Evolutionary conservation across 37 sponge, comb jelly and placozoan species (phyloP), one percentile per base, ranked within the genome.

Genomic region (Cladorhizidae sp.): DNA sequence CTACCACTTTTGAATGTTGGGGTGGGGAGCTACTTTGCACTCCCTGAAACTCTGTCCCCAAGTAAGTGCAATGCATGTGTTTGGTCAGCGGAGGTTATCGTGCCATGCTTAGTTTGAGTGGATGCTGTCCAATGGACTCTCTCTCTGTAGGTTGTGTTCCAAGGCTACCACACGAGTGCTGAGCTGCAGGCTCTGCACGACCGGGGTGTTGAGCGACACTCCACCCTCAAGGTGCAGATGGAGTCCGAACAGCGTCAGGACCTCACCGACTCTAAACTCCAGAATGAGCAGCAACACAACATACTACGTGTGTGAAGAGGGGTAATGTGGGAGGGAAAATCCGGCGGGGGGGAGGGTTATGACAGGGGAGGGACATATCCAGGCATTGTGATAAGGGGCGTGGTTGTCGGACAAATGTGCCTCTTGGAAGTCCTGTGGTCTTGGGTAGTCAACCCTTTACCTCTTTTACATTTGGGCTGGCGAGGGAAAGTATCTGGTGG

Each of bases 131-230:
- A n/a, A n/a, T n/a, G n/a, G n/a, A n/a, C n/a, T n/a, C n/a, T n/a
- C n/a, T n/a, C n/a, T n/a, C n/a, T 54, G 25, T 61, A 61, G 62
- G 62, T 61, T 7, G 86, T 94, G 26, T 92, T 79, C 79, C 58
- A 92, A 33, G 95, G 95, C 28, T 95, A 88, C 79, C 92, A 95
- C 51, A 81, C 92, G 67, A 75, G 73, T 54, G 87, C 80, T 23
- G 73, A 86, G 70, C 92, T 95, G n/a, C 95, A 95, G 82, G 22
- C 67, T 26, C 84, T 82, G 49, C 72, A 80, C 3, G 87, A 87
- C 41, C 58, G 75, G 39, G 64, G 92, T 37, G 81, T 90, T 15
- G 85, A 88, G 84, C 73, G 62, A 40, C 67, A 92, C 50, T 80
- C 88, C n/a, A 40, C 74, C 35, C 64, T 94, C 72, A 94, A 84